phyloP scores from a whole-genome alignment of 1,140 invertebrate genomes.

The Leptinotarsa texana region DNA sequence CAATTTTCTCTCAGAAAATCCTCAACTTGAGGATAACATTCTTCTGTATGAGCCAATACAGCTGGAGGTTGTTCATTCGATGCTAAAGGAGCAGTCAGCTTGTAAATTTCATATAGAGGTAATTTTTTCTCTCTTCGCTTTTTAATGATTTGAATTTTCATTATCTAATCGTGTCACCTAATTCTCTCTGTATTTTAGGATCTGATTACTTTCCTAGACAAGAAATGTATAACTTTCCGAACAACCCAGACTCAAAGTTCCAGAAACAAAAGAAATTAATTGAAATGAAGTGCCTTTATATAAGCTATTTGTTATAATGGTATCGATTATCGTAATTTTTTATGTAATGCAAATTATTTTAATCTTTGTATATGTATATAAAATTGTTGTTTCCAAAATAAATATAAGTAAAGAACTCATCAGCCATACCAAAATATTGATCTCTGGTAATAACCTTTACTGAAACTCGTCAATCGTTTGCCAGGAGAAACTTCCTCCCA shows the following conservation, averaged over 20 bases:
- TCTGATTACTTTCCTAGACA: constrained; percentile 61
- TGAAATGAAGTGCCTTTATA: no score
- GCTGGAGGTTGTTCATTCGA: constrained; percentile 60
- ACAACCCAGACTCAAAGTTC: constrained; percentile 49
- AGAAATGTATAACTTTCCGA: constrained; percentile 62
- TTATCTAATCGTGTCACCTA: not conserved
- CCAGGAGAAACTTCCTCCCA: no score
- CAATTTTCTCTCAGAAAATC: constrained; percentile 59
- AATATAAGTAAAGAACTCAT: no score
- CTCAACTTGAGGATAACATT: constrained; percentile 57
- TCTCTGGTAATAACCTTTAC: no score
- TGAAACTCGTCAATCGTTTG: no score
- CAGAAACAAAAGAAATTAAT: constrained; percentile 3
- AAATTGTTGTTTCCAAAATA: no score
- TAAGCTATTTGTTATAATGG: no score
- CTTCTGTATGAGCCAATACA: constrained; percentile 62
- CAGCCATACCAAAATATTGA: no score
- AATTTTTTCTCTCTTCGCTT: constrained; percentile 25
- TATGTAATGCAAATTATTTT: no score
- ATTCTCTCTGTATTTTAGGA: constrained; percentile 55
- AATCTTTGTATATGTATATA: no score
- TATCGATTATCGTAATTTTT: no score
- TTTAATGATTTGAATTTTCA: not conserved
- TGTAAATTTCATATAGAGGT: constrained; percentile 63
- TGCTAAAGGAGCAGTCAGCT: constrained; percentile 56